Base-by-base conservation (phyloP, 2,113 vertebrate species). In the Colaptes auratus region DNA sequence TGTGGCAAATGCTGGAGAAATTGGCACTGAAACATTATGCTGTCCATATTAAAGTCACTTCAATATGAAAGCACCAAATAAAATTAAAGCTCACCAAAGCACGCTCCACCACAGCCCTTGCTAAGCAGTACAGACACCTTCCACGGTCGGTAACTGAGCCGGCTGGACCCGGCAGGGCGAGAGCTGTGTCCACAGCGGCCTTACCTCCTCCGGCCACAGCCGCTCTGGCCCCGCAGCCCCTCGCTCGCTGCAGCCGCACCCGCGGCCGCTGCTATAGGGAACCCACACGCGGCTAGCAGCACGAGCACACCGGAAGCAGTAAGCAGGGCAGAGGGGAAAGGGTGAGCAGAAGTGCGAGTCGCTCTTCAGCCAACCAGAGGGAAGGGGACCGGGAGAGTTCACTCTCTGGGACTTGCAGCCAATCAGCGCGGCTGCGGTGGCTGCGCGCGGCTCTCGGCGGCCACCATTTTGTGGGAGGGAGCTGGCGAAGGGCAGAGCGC, bases 391-490 rank as follows among this genome's bases (percentile, higher is more conserved):
- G 42, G 4, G 28, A 6, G 27, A 16, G 4, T 3, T 4, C 20
- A 0, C 33, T 2, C 17, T 3, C 10, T 6, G 10, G 0, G 4
- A 2, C 1, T 3, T 2, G 5, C 28, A 88, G 80, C 95, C 96
- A 97, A 94, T 93, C 56, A 11, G 33, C 3, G 23, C 5, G 6
- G 7, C 7, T 2, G 9, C 2, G 3, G 23, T 0, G 5, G 33
- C 48, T 61, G 93, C 65, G 86, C 53, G 78, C 70, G 67, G 13
- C 28, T 10, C 11, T 8, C 3, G 0, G 17, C 2, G 3, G 82
- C 35, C 31, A 92, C 90, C 82, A 89, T 96, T 59, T 95, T 94
- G 86, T 90, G 89, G 86, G 91, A 67, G 91, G 93, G 86, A 42
- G 3, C 21, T 35, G 63, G 13, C n/a, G 91, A 95, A 95, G 95